phyloP scores from a whole-genome alignment of 2,797 vertebrate species.

The Hafferia zeledoni region DNA sequence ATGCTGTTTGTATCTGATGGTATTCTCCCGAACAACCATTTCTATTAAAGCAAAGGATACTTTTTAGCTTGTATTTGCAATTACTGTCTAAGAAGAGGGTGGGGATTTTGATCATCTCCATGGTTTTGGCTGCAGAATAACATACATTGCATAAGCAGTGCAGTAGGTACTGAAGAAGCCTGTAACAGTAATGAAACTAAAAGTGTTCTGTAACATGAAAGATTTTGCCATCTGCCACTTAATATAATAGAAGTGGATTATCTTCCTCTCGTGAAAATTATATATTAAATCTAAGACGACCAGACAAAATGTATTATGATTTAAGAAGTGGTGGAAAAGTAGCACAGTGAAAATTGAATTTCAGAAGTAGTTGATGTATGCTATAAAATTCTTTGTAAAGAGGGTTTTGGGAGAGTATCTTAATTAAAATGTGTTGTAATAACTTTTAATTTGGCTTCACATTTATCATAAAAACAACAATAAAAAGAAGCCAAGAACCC shows the following conservation, averaged over 20 bases:
- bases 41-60: not conserved
- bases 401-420: constrained; percentile 7
- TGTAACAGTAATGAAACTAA: constrained; percentile 13
- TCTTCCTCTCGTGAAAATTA: constrained; percentile 37
- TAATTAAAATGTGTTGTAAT: constrained; percentile 32
- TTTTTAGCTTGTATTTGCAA: not conserved
- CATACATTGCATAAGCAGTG: not conserved
- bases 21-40: not conserved
- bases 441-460: constrained; percentile 20
- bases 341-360: constrained; percentile 12
- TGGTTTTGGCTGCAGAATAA: not conserved
- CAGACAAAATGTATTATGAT: not conserved
- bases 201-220: constrained; percentile 17
- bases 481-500: not conserved
- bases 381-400: constrained; percentile 17
- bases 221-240: constrained; percentile 50
- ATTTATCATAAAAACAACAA: not conserved
- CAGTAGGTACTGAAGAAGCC: not conserved
- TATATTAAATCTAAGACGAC: constrained; percentile 19
- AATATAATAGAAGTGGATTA: constrained; percentile 50
- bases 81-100: not conserved
- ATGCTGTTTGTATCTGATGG: not conserved
- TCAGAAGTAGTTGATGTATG: not conserved
- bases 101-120: not conserved
- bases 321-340: constrained; percentile 22